A percentile compares a stretch with the other conserved stretches of the same genome.
Evolutionary conservation across 1,140 invertebrate genomes (phyloP).

Genomic region (Saccostrea glomerata): DNA sequence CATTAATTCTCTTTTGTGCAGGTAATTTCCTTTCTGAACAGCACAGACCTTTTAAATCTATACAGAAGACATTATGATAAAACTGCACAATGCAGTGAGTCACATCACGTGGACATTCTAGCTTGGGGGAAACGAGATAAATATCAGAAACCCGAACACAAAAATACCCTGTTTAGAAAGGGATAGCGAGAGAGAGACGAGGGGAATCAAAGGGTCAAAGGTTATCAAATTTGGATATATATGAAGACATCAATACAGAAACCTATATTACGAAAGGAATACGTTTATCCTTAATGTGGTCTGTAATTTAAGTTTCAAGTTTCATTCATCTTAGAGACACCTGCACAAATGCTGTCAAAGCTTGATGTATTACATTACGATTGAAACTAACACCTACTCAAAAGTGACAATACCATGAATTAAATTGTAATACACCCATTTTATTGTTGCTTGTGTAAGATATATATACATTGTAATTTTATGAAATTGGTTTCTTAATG

Average conservation of each 20-base stretch:
- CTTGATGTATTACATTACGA: neutral
- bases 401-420: neutral
- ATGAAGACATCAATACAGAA: neutral
- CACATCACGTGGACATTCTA: neutral
- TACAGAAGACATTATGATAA: conserved; percentile 4
- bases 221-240: neutral
- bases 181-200: conserved; percentile 11
- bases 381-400: neutral
- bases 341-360: neutral
- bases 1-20: neutral
- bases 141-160: neutral
- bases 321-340: neutral
- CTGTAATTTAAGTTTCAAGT: neutral
- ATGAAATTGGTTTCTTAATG: neutral
- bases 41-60: neutral
- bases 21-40: conserved; percentile 8
- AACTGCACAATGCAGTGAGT: neutral
- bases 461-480: neutral
- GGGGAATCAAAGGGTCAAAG: neutral
- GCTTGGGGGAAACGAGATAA: neutral
- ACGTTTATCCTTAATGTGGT: too few species aligned
- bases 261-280: neutral
- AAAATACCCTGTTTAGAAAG: neutral
- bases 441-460: neutral
- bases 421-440: neutral